These are phyloP conservation scores for Solea solea DNA, from an alignment of 2,113 vertebrate species.

Conservation along the genomic window DNA sequence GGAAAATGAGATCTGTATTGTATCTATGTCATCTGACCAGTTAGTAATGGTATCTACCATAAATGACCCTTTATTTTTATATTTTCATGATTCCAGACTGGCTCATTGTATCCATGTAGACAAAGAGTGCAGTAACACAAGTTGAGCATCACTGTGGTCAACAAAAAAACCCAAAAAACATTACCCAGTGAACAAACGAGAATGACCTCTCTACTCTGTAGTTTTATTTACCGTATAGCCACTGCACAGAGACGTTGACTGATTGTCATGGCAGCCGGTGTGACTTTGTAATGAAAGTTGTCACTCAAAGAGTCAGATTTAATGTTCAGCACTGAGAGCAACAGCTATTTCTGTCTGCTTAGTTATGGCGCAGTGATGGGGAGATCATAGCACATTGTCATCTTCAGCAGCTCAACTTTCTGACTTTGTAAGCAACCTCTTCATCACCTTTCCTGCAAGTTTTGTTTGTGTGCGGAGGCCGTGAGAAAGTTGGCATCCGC, in stretches of 20 bases:
- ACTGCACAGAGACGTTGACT: neutral
- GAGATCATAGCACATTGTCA: conserved; percentile 37
- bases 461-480: conserved; percentile 47
- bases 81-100: too few relatives aligned
- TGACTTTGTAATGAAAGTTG: conserved; percentile 38
- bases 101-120: too few relatives aligned
- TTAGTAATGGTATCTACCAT: too few relatives aligned
- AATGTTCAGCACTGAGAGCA: conserved; percentile 23
- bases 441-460: conserved; percentile 45
- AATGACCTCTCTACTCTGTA: neutral
- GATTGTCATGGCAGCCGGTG: conserved; percentile 3
- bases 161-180: too few relatives aligned
- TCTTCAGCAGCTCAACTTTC: conserved; percentile 53
- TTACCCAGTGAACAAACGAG: too few relatives aligned
- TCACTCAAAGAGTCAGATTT: conserved; percentile 17
- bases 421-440: conserved; percentile 46
- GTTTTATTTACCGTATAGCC: neutral
- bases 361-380: conserved; percentile 16
- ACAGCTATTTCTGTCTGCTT: conserved; percentile 43
- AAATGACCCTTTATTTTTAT: too few relatives aligned
- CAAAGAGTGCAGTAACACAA: too few relatives aligned
- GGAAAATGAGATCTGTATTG: too few relatives aligned
- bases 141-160: too few relatives aligned
- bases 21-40: too few relatives aligned
- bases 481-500: conserved; percentile 40